Base-by-base conservation (phyloP, 2,888 invertebrate genomes). In the Xestia c-nigrum region DNA sequence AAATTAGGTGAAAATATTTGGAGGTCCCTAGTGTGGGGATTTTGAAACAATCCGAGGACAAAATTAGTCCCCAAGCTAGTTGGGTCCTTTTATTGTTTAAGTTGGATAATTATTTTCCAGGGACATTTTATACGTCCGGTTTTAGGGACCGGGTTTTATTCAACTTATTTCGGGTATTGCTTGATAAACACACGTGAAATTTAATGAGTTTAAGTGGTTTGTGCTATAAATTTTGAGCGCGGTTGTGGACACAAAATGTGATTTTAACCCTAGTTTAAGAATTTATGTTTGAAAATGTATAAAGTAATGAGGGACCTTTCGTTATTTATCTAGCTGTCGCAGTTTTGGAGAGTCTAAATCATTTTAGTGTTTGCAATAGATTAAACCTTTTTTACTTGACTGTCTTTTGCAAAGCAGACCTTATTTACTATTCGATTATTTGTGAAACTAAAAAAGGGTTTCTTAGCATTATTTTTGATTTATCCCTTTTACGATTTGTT, bases 31-130 rank as follows among this genome's bases (percentile, higher is more conserved):
- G 72, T 40, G 74, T 61, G 67, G 66, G 72, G 68, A 74, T 79
- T 82, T 80, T 67, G n/a, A 76, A 82, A 80, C 76, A 82, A 81
- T 83, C 73, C 76, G 74, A 50, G 83, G 70, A 64, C 69, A 52
- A 81, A 86, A 89, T 88, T 86, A 83, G 83, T 77, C 82, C 73
- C 69, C 19, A 0, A 76, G 80, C 80, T 84, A 85, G 85, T 83
- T 65, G 71, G 80, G 78, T 66, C 85, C 82, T 81, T 85, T 89
- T 87, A 90, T 88, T 89, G 90, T 90, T 86, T 86, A 87, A 89
- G 82, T 90, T 89, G 81, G 78, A 84, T 89, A 87, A 88, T 90
- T 89, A 87, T 87, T 90, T 85, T 84, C 84, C 78, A 68, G 85
- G 83, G 84, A 86, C 80, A 80, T 83, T 84, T 50, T 76, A 74